Evolutionary conservation across 64 coral and sea anemone species (phyloP).

Genomic region (Montipora sp.): DNA sequence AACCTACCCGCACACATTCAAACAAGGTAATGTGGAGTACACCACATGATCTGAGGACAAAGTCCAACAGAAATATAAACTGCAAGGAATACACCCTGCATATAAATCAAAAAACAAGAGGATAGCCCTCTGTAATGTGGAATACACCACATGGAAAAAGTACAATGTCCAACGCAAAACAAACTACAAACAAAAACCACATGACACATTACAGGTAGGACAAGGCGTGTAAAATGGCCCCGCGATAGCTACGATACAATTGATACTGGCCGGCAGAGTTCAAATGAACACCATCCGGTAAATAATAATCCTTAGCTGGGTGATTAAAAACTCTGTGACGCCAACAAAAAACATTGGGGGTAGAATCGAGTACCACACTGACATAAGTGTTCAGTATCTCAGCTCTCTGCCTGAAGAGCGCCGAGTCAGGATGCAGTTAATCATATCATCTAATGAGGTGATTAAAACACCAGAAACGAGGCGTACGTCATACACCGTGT

Average conservation of each 20-base stretch:
- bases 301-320: no score
- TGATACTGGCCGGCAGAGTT: slow-evolving; percentile 7
- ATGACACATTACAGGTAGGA: neutral
- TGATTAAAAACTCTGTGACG: no score
- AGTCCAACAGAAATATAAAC: neutral
- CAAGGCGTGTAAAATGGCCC: neutral
- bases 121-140: neutral
- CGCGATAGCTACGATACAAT: slow-evolving; percentile 12
- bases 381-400: no score
- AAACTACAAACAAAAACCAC: neutral
- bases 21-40: neutral
- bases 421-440: no score
- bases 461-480: neutral
- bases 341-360: no score
- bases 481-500: neutral
- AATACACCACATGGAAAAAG: neutral
- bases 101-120: neutral
- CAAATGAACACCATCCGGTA: neutral
- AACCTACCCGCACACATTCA: neutral
- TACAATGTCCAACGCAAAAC: neutral
- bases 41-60: neutral
- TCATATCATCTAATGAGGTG: neutral
- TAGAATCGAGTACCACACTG: no score
- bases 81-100: neutral
- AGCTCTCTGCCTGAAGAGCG: no score